Evolutionary conservation across 2,888 invertebrate genomes (phyloP), one percentile per base, ranked within the genome.

Genomic region (Leptura quadrifasciata): DNA sequence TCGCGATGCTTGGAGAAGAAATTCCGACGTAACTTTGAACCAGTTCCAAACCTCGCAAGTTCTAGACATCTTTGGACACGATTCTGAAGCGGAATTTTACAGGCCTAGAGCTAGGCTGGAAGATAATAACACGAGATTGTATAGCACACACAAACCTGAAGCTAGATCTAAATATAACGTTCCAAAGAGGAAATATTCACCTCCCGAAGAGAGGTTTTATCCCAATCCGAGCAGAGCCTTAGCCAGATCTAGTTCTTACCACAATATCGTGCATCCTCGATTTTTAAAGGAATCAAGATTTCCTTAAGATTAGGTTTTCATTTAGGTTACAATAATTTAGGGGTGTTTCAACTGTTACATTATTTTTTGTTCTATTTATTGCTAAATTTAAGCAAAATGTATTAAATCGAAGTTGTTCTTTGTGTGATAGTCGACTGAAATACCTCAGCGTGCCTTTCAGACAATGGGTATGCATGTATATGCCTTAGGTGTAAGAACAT

Each of bases 1-100:
- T 82, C 92, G 94, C 75, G 92, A 93, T 63, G 93, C 93, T 0
- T 94, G 94, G 94, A 91, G 94, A 77, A 91, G 93, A 76, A 93
- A 93, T 15, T 93, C 91, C 61, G 91, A 91, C 63, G 87, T 90
- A 12, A 86, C 87, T 10, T 79, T 85, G 69, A 91, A 91, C 82
- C 91, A 93, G 85, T 93, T 93, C 82, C 92, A 93, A 81, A 90
- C 93, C 17, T 90, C 92, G n/a, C 91, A 92, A 68, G 91, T 93
- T 77, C 89, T 93, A 80, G 94, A 94, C 85, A 89, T 94, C 18
- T 94, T 94, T 82, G 94, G 93, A 27, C 92, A 92, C 78, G 92
- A 93, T 54, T 87, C 90, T n/a, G 92, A 92, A 75, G 88, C 90
- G 35, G 90, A 90, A 76, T 92, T 92, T 90, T 91, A 91, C 84